Evolutionary conservation across 2,888 invertebrate genomes (phyloP), one percentile per base, ranked within the genome.

Genomic region (Polymixis flavicincta): DNA sequence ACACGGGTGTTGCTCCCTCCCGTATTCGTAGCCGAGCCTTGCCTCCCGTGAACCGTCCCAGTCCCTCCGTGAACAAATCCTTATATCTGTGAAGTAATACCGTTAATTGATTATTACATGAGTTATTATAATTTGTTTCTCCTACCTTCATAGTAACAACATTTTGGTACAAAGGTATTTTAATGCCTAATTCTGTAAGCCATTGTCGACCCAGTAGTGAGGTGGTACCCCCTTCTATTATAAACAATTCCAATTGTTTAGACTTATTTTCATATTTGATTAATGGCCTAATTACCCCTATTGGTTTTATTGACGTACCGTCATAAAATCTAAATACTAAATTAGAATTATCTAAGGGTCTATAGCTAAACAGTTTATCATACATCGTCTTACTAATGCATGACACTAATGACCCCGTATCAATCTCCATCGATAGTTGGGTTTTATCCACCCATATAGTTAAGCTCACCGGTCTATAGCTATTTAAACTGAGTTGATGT

Each of bases 361-460:
- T 19, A 67, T 71, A 13, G 0, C 17, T 61, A 60, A 86, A 84
- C 61, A 73, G 73, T 55, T 57, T 72, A 13, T 74, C 3, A 59
- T 88, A 88, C 8, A 80, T 85, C 3, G n/a, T 9, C n/a, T 63
- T 68, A 77, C 81, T 87, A 11, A 87, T 83, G 59, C 88, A 88
- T 0, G 88, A 88, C n/a, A 88, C 65, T 1, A 84, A 83, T 0
- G 85, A 74, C 0, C 88, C 87, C 0, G 87, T 89, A 63, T 89
- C 89, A 0, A 86, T 55, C 68, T 88, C 86, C 88, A 89, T 89
- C 11, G 19, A 1, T 25, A 88, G 71, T 0, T 54, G 14, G 2
- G 22, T 68, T 28, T 68, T 73, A 11, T 88, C 80, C 4, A 88
- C 72, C 11, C 3, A 42, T 0, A 88, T 11, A 1, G 69, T 11